A percentile compares a stretch with the other conserved stretches of the same genome.
These are phyloP conservation scores for Cynaeus angustus DNA, from an alignment of 2,888 invertebrate species.

Conservation along the genomic window DNA sequence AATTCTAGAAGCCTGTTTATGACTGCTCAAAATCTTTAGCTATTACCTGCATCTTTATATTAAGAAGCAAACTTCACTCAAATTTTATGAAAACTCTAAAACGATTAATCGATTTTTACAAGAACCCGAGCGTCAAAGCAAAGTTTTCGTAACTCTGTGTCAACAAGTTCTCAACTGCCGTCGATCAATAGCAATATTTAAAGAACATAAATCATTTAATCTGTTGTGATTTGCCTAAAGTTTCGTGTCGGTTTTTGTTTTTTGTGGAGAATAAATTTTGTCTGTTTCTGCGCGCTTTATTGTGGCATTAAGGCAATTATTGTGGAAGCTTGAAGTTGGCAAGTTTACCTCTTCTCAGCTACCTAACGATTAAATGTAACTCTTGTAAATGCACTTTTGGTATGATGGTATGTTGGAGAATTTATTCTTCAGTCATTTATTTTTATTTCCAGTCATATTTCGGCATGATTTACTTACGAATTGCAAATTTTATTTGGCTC, in stretches of 20 bases:
- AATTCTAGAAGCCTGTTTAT: constrained; percentile 28
- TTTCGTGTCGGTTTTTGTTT: neutral
- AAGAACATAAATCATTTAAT: constrained; percentile 1
- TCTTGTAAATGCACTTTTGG: constrained; percentile 1
- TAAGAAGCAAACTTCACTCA: constrained; percentile 26
- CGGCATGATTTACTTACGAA: neutral
- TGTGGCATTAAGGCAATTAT: constrained; percentile 33
- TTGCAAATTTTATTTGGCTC: constrained; percentile 2
- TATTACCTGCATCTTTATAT: constrained; percentile 29
- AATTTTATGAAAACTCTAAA: constrained; percentile 26
- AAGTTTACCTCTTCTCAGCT: constrained; percentile 14
- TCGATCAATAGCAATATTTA: constrained; percentile 20
- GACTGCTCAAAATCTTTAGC: constrained; percentile 19
- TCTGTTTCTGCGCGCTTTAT: constrained; percentile 23
- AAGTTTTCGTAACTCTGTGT: constrained; percentile 25
- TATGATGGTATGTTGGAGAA: neutral
- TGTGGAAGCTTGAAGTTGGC: constrained; percentile 20
- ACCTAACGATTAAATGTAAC: constrained; percentile 31
- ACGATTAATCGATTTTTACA: constrained; percentile 26
- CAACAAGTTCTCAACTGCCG: constrained; percentile 17
- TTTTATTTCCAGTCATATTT: constrained; percentile 1
- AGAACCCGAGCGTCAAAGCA: constrained; percentile 16
- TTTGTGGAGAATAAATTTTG: neutral
- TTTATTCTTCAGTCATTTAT: neutral
- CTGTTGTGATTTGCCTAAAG: neutral